Conservation (phyloP, 2,113 vertebrate genomes). For the Macrotus californicus region DNA sequence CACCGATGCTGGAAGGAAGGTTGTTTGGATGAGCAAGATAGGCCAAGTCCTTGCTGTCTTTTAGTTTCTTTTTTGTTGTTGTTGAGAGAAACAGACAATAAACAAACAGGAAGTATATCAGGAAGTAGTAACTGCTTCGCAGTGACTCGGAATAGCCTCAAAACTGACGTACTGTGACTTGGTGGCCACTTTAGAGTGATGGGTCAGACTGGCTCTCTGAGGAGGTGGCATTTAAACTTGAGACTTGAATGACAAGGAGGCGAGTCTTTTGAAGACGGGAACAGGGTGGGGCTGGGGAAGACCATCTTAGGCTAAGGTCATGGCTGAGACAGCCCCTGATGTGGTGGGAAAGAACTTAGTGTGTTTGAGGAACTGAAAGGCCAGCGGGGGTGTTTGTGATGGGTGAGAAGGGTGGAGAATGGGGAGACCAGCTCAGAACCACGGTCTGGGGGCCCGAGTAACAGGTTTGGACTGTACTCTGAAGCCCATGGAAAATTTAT, state of each 20-base stretch:
- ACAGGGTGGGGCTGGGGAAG: background rate
- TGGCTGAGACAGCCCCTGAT: background rate
- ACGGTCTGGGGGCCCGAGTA: no score
- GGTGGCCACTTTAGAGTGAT: background rate
- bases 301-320: background rate
- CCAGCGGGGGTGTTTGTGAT: background rate
- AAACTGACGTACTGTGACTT: background rate
- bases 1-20: background rate
- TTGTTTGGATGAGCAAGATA: background rate
- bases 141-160: background rate
- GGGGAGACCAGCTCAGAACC: background rate
- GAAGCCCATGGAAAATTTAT: background rate
- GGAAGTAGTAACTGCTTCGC: background rate
- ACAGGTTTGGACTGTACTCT: background rate
- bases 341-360: background rate
- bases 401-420: background rate
- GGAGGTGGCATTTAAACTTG: background rate
- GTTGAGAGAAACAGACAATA: background rate
- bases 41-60: background rate
- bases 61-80: background rate
- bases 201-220: background rate
- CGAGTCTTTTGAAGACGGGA: background rate
- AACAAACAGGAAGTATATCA: background rate
- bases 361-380: background rate
- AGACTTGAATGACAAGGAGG: background rate